Conservation (phyloP, 2,888 invertebrate genomes). For the Phengaris alcon region DNA sequence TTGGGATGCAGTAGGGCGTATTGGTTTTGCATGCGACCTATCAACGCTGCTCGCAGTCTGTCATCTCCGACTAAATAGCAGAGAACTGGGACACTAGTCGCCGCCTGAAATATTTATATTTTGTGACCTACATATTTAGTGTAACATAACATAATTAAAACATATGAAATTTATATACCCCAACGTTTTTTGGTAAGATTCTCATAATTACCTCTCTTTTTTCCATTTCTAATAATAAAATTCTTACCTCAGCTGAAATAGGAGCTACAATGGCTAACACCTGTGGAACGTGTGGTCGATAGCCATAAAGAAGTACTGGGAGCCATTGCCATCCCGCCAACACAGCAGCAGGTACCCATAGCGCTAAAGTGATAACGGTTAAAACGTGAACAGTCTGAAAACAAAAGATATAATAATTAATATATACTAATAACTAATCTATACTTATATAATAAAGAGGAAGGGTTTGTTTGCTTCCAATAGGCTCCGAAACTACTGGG, state of each 20-base stretch:
- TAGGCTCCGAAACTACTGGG: no score
- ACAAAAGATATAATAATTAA: neutral
- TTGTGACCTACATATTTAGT: neutral
- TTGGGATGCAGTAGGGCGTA: constrained; percentile 69
- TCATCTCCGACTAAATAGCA: constrained; percentile 70
- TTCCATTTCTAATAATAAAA: neutral
- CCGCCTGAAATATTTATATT: constrained; percentile 56
- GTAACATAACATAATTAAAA: neutral
- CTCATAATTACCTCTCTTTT: no score
- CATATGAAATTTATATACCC: neutral
- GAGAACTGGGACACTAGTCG: constrained; percentile 71
- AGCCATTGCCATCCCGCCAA: constrained; percentile 72
- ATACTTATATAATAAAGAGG: no score
- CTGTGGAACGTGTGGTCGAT: constrained; percentile 68
- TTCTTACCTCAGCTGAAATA: constrained; percentile 70
- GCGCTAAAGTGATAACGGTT: constrained; percentile 61
- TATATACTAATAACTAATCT: constrained; percentile 47
- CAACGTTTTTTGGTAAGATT: no score
- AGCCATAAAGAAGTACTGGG: constrained; percentile 61
- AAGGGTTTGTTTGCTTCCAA: no score
- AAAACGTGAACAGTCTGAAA: constrained; percentile 63
- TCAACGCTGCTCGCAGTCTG: constrained; percentile 68
- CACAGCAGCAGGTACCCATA: constrained; percentile 75
- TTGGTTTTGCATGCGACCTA: constrained; percentile 72
- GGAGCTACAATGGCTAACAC: constrained; percentile 70